Evolutionary conservation across 2,888 invertebrate genomes (phyloP).

Genomic region (Diadromus collaris): DNA sequence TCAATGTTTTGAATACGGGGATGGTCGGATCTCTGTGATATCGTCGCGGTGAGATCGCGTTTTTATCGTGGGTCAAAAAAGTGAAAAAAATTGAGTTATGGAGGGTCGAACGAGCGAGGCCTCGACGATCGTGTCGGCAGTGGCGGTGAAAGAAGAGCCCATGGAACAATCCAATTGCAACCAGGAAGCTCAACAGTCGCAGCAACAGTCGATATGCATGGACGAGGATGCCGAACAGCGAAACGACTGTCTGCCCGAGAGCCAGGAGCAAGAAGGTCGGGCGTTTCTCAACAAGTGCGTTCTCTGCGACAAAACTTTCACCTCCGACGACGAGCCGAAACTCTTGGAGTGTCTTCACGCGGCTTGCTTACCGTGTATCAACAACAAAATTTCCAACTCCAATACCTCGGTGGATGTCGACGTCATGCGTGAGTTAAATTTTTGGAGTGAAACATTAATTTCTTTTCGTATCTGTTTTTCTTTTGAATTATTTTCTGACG

Average conservation of each 20-base stretch:
- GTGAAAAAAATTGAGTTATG: conserved; percentile 53
- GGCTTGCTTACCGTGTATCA: conserved; percentile 89
- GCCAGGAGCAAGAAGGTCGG: conserved; percentile 73
- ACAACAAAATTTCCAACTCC: conserved; percentile 84
- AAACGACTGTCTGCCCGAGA: conserved; percentile 76
- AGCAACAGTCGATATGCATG: conserved; percentile 61
- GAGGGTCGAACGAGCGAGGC: conserved; percentile 64
- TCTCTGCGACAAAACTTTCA: conserved; percentile 80
- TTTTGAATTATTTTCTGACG: neutral
- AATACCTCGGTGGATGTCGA: conserved; percentile 78
- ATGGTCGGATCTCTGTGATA: conserved; percentile 13
- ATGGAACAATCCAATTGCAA: conserved; percentile 68
- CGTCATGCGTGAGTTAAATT: conserved; percentile 74
- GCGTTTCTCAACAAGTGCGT: conserved; percentile 78
- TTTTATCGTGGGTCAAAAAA: neutral
- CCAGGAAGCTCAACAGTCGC: conserved; percentile 70
- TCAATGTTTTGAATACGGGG: conserved; percentile 40
- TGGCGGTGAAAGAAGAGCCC: conserved; percentile 75
- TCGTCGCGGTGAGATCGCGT: neutral
- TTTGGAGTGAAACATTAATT: neutral
- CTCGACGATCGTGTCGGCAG: conserved; percentile 65
- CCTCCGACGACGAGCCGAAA: conserved; percentile 86
- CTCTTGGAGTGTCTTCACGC: conserved; percentile 94
- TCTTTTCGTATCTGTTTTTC: conserved; percentile 10
- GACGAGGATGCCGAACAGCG: conserved; percentile 68